Evolutionary conservation across 2,113 vertebrate species (phyloP), one percentile per base, ranked within the genome.

Genomic region (Tautogolabrus adspersus): DNA sequence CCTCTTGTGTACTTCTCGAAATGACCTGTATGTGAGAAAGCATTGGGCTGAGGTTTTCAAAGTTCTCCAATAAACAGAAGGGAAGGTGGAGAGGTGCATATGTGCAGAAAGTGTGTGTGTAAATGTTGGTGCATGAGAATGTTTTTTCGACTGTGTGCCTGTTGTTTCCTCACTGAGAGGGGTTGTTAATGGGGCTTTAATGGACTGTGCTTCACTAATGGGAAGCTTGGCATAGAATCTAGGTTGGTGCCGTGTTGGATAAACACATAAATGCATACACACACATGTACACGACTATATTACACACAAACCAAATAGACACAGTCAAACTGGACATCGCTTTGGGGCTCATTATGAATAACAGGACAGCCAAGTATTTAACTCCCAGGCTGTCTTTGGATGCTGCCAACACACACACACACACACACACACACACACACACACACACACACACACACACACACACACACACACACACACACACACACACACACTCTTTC

Each of bases 341-440:
- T 91, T 77, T 87, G 92, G 87, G 92, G 83, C 91, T 93, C 91
- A 93, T 93, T 93, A 93, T 71, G 72, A 91, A 86, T 81, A 89
- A 65, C 85, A 82, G 91, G 82, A 88, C 85, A 73, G 92, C 90
- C 91, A 92, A 92, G 90, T 88, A 89, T 89, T 91, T 90, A 92
- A 93, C 86, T 91, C 86, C 83, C 91, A 87, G 85, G 86, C 91
- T 93, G 92, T 90, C 61, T 66, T 77, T 13, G 68, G 15, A 58
- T 16, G 72, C 67, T 88, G 92, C 91, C 92, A 93, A 90, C 58
- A 72, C 77, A 89, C 86, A 88, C 85, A 88, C 66, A 88, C 76
- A 58, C 67, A 42, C 71, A 74, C 72, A 37, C 79, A 51, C 49
- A 19, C 51, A 80, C 72, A 82, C 80, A 72, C 80, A 40, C 12